These are phyloP conservation scores for Pampus argenteus DNA, from an alignment of 2,797 vertebrate species.

Conservation along the genomic window DNA sequence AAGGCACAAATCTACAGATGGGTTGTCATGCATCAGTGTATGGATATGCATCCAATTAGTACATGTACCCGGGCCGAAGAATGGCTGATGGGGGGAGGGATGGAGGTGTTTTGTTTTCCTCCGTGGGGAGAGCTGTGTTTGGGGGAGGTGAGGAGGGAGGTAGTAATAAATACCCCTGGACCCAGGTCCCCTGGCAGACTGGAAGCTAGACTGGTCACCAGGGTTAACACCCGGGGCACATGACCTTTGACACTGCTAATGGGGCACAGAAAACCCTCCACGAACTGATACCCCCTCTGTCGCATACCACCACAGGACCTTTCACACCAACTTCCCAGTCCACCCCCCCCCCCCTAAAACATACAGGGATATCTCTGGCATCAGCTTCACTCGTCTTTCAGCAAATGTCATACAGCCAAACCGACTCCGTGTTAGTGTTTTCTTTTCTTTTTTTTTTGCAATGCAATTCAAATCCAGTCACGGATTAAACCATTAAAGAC, in stretches of 20 bases:
- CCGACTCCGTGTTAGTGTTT: conserved; percentile 1
- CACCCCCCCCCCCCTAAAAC: conserved; percentile 50
- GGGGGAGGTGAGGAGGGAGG: conserved; percentile 51
- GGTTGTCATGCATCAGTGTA: conserved; percentile 71
- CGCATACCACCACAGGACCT: conserved; percentile 87
- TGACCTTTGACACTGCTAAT: conserved; percentile 89
- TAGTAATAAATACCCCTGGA: conserved; percentile 87
- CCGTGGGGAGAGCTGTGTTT: conserved; percentile 65
- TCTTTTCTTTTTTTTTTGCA: not conserved
- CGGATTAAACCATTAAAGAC: too few relatives aligned
- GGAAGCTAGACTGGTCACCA: conserved; percentile 87
- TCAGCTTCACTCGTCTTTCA: conserved; percentile 61
- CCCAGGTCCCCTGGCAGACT: conserved; percentile 86
- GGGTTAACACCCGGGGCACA: conserved; percentile 87
- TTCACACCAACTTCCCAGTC: conserved; percentile 81
- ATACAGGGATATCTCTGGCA: conserved; percentile 73
- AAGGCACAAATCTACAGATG: conserved; percentile 68
- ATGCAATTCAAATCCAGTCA: conserved; percentile 10
- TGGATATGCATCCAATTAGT: conserved; percentile 79
- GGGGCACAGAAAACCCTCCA: conserved; percentile 87
- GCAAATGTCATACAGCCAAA: conserved; percentile 35
- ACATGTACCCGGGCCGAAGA: conserved; percentile 53
- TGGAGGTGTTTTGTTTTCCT: conserved; percentile 79
- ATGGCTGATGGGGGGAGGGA: conserved; percentile 48
- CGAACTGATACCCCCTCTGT: conserved; percentile 85